Evolutionary conservation across 1,140 invertebrate genomes (phyloP), one percentile per base, ranked within the genome.

Genomic region (Ruditapes philippinarum): DNA sequence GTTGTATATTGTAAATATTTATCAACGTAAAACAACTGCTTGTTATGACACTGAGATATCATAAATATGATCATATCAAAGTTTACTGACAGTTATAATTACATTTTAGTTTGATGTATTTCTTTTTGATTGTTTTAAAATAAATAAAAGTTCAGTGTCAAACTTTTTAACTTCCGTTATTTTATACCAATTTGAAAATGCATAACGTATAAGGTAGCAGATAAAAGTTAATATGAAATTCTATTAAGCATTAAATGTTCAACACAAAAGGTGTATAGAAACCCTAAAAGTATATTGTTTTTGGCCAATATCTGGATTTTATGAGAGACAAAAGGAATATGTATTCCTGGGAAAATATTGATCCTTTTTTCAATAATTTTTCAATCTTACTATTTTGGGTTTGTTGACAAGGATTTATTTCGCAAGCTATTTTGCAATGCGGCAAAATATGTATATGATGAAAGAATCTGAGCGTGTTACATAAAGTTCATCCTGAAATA

Each of bases 161-260:
- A 33, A n/a, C 33, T 33, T 73, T 73, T 73, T 73, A 36, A 73
- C 70, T 17, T 73, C 70, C 25, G 70, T 73, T 36, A 73, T 36
- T 73, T 73, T 73, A n/a, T 73, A 73, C 28, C 33, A 73, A 36
- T 73, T 73, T 73, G 28, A 73, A 73, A 73, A 73, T 73, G 70
- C 38, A 73, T 73, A 36, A 73, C 36, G 33, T 73, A 73, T 33
- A 73, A 33, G 38, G 70, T 11, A 73, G 38, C 33, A 73, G 28
- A 36, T 73, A 36, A 73, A 28, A 73, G 36, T 33, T 11, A 36
- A 5, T 73, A 11, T 73, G n/a, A 73, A 73, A 31, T 73, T 73
- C 33, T 36, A 25, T 73, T 73, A 36, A 11, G 70, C 38, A 5
- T 73, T 5, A 73, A 38, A 73, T 38, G 36, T 73, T 14, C 31